phyloP scores from a whole-genome alignment of 2,888 invertebrate species.

The Peribatodes rhomboidaria region DNA sequence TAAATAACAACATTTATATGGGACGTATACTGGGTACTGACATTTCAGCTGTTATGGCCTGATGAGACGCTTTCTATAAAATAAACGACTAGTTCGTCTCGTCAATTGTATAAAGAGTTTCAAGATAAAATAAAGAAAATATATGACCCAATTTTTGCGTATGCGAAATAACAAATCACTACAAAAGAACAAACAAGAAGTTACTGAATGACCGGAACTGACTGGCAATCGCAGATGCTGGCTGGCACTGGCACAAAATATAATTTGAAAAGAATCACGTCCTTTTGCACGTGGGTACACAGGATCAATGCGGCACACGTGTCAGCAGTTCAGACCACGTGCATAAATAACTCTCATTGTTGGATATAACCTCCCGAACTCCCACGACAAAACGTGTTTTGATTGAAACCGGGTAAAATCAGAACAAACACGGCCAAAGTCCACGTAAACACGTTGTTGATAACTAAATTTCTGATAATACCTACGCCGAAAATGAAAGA shows the following conservation, averaged over 20 bases:
- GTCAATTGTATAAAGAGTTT: no score
- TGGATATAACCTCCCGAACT: conserved; percentile 45
- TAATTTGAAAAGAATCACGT: conserved; percentile 1
- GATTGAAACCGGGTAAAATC: conserved; percentile 37
- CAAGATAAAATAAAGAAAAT: no score
- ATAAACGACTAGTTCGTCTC: no score
- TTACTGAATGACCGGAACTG: no score
- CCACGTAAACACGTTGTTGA: conserved; percentile 35
- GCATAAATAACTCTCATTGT: conserved; percentile 58
- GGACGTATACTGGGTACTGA: no score
- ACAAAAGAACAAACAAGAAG: not conserved
- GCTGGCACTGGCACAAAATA: not conserved
- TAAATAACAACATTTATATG: no score
- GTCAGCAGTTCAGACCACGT: conserved; percentile 51
- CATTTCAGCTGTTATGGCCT: no score
- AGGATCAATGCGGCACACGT: conserved; percentile 56
- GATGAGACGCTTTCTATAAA: no score
- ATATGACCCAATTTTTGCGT: no score
- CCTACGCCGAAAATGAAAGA: conserved; percentile 23
- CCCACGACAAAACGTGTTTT: conserved; percentile 54
- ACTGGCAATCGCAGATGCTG: no score
- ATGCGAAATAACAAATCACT: no score
- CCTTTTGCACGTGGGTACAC: conserved; percentile 42
- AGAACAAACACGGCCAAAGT: conserved; percentile 36
- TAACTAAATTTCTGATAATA: conserved; percentile 16